Conservation (phyloP, 2,113 vertebrate species). For the Elephantulus edwardii region DNA sequence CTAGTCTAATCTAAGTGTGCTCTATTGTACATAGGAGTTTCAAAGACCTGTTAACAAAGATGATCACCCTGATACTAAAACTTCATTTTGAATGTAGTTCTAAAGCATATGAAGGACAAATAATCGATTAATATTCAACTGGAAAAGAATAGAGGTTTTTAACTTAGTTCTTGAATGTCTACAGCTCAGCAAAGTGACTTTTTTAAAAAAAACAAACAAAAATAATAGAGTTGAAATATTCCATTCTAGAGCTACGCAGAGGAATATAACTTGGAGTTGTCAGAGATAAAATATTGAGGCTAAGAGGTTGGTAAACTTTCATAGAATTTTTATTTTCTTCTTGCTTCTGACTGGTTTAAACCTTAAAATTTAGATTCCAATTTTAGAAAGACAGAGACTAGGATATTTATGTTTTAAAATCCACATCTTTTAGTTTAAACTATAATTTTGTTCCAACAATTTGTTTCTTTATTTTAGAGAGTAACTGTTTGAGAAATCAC, state of each 20-base stretch:
- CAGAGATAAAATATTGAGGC: conserved; percentile 49
- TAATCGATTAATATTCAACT: conserved; percentile 55
- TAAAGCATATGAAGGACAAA: conserved; percentile 53
- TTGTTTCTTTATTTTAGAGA: background rate
- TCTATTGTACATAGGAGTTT: no score
- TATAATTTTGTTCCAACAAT: background rate
- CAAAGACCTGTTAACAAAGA: no score
- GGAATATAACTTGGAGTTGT: conserved; percentile 6
- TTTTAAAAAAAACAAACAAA: conserved; percentile 42
- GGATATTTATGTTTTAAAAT: background rate
- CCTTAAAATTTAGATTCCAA: conserved; percentile 54
- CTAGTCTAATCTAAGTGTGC: no score
- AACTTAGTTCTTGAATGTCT: conserved; percentile 54
- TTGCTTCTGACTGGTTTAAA: conserved; percentile 23
- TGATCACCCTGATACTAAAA: conserved; percentile 62
- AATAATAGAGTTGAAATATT: conserved; percentile 50
- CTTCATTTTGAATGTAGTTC: conserved; percentile 66
- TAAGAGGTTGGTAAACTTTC: conserved; percentile 37
- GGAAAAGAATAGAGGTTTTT: conserved; percentile 53
- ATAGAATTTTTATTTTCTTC: conserved; percentile 46
- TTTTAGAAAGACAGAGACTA: background rate
- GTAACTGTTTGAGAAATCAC: background rate
- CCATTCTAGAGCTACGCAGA: background rate
- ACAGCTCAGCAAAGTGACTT: conserved; percentile 31
- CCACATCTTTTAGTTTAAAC: background rate